phyloP scores from a whole-genome alignment of 1,140 invertebrate genomes.

The Liolophura sinensis region DNA sequence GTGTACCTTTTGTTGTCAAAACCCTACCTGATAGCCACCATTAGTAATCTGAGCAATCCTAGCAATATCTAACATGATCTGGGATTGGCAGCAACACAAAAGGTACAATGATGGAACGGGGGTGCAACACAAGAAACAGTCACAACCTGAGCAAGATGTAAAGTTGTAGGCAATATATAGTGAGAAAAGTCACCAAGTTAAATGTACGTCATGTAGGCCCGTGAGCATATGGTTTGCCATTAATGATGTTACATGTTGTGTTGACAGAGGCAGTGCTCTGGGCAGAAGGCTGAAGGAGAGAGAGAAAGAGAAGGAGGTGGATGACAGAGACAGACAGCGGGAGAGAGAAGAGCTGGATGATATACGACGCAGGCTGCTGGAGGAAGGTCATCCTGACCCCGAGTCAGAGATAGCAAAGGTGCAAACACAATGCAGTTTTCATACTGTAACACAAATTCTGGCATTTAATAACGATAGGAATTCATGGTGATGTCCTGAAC shows the following conservation, averaged over 20 bases:
- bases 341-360: constrained; percentile 93
- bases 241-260: neutral
- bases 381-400: constrained; percentile 79
- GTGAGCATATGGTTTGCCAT: neutral
- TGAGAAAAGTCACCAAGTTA: neutral
- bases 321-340: constrained; percentile 83
- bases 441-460: no score
- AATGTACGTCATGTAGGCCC: no score
- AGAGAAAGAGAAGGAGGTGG: constrained; percentile 88
- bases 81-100: no score
- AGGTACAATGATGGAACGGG: no score
- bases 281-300: constrained; percentile 85
- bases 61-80: no score
- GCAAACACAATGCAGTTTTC: constrained; percentile 22
- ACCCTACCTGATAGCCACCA: no score
- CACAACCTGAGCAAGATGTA: no score
- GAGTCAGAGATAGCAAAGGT: constrained; percentile 80
- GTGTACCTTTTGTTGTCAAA: no score
- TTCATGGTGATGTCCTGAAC: no score
- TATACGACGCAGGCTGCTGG: constrained; percentile 79
- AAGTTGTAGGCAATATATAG: neutral
- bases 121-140: no score
- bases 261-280: constrained; percentile 80
- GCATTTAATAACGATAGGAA: no score
- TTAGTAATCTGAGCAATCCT: no score